Conservation (phyloP, 2,888 invertebrate genomes). For the Podotricha telesiphe region DNA sequence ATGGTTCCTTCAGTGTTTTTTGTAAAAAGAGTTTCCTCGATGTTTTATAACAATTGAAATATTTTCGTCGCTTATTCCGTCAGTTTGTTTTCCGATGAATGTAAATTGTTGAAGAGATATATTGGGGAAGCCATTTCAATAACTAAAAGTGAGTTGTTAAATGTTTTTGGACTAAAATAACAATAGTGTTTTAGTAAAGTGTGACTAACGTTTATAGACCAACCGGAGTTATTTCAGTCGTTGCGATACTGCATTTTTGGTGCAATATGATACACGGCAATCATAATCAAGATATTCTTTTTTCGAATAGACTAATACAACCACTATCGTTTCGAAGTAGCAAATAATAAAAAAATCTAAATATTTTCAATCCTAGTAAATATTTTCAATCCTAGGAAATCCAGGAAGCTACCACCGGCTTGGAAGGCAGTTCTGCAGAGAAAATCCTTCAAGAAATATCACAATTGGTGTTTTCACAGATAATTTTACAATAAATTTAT, state of each 20-base stretch:
- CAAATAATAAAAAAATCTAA: too few relatives aligned
- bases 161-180: neutral
- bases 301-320: too few relatives aligned
- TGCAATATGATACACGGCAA: neutral
- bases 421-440: too few relatives aligned
- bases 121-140: neutral
- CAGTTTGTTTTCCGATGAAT: constrained; percentile 15
- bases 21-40: neutral
- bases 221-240: neutral
- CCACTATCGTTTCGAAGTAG: too few relatives aligned
- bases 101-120: constrained; percentile 1
- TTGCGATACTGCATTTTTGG: neutral
- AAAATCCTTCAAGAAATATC: too few relatives aligned
- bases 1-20: constrained; percentile 12
- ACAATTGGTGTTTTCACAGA: too few relatives aligned
- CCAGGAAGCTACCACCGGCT: too few relatives aligned
- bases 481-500: neutral
- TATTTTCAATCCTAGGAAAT: too few relatives aligned
- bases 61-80: constrained; percentile 14
- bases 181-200: constrained; percentile 1
- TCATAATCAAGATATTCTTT: neutral
- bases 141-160: neutral
- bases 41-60: constrained; percentile 15
- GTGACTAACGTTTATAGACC: neutral
- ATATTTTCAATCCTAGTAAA: too few relatives aligned